Evolutionary conservation across 1,140 invertebrate species (phyloP).

Genomic region (Scylla paramamosain): DNA sequence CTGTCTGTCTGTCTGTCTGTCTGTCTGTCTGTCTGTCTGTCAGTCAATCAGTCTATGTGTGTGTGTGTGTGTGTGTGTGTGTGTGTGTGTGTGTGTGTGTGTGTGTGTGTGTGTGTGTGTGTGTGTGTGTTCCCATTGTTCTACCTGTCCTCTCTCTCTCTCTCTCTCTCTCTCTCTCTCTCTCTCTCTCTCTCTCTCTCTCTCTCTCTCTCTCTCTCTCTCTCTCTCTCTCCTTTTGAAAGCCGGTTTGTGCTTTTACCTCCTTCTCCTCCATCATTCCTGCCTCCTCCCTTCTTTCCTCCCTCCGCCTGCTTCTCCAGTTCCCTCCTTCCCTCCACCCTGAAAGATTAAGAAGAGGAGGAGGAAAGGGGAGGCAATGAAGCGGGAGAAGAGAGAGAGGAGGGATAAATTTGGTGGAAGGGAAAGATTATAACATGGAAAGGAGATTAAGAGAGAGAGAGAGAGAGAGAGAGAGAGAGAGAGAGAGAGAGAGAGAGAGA

Average conservation of each 20-base stretch:
- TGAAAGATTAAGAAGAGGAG: neutral
- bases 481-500: too few species aligned
- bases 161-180: neutral
- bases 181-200: conserved; percentile 27
- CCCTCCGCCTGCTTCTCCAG: neutral
- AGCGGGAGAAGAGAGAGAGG: neutral
- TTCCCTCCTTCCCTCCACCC: neutral
- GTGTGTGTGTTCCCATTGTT: neutral
- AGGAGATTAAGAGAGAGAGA: neutral
- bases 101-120: neutral
- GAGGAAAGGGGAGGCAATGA: neutral
- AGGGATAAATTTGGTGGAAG: neutral
- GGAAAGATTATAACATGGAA: neutral
- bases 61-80: too few species aligned
- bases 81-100: too few species aligned
- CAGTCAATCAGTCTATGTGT: too few species aligned
- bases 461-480: neutral
- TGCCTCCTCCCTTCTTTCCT: neutral
- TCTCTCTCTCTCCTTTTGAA: conserved; percentile 3
- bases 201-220: conserved; percentile 38
- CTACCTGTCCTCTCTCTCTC: neutral
- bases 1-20: too few species aligned
- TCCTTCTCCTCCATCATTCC: neutral
- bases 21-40: too few species aligned
- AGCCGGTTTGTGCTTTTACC: neutral